Evolutionary conservation across 1,140 invertebrate genomes (phyloP).

Genomic region (Chlorops oryzae): DNA sequence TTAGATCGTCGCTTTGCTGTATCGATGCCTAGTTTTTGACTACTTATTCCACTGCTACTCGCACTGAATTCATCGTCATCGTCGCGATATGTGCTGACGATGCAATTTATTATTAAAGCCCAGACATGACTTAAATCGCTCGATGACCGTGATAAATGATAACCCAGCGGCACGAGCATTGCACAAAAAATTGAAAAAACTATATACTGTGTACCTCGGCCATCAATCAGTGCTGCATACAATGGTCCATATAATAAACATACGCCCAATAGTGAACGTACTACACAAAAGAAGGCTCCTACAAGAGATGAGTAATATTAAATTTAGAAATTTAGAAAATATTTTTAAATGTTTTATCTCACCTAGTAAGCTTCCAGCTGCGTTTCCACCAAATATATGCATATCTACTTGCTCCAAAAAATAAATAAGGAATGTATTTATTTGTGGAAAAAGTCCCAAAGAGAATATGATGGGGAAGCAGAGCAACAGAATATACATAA

Average conservation of each 20-base stretch:
- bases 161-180: conserved; percentile 78
- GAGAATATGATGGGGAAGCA: conserved; percentile 91
- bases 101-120: conserved; percentile 67
- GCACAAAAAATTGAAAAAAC: conserved; percentile 94
- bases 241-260: conserved; percentile 82
- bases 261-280: conserved; percentile 73
- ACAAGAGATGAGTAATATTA: conserved; percentile 29
- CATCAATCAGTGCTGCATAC: conserved; percentile 73
- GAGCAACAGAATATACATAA: conserved; percentile 73
- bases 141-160: conserved; percentile 86
- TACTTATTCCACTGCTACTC: conserved; percentile 2
- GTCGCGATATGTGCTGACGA: conserved; percentile 42
- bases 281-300: conserved; percentile 72
- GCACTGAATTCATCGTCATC: conserved; percentile 46
- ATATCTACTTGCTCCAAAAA: conserved; percentile 94
- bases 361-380: conserved; percentile 74
- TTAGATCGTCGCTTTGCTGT: neutral
- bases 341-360: conserved; percentile 38
- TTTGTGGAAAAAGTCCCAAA: conserved; percentile 90
- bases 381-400: conserved; percentile 95
- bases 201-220: conserved; percentile 81
- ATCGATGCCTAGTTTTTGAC: neutral
- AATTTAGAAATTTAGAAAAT: conserved; percentile 1
- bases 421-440: conserved; percentile 95
- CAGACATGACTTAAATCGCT: conserved; percentile 87